phyloP scores from a whole-genome alignment of 2,888 invertebrate species.

The Leucoptera coffeella region DNA sequence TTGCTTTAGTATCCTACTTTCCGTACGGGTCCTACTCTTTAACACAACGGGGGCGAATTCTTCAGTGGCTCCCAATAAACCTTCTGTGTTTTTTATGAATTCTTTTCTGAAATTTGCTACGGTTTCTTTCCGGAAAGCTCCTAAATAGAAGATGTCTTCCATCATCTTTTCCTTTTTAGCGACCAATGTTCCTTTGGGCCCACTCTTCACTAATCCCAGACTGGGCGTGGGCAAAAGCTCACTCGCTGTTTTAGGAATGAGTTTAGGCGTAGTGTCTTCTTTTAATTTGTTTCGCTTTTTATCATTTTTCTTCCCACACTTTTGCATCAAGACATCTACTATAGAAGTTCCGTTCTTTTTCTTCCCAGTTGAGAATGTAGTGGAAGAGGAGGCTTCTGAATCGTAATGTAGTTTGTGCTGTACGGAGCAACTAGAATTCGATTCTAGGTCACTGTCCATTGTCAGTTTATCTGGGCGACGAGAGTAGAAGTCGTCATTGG shows the following conservation, averaged over 20 bases:
- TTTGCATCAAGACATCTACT: conserved; percentile 60
- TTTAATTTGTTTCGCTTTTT: conserved; percentile 49
- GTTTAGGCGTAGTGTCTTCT: conserved; percentile 48
- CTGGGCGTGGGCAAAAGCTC: conserved; percentile 63
- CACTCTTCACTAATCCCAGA: conserved; percentile 36
- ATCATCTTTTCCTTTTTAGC: conserved; percentile 42
- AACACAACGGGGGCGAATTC: conserved; percentile 65
- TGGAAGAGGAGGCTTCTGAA: conserved; percentile 62
- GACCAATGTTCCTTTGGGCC: conserved; percentile 28
- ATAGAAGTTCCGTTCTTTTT: conserved; percentile 53
- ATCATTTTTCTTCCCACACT: conserved; percentile 56
- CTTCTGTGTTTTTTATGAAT: conserved; percentile 58
- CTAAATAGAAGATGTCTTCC: conserved; percentile 55
- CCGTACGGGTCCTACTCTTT: conserved; percentile 68
- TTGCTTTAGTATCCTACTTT: conserved; percentile 64
- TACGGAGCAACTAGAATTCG: conserved; percentile 59
- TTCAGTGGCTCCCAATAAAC: conserved; percentile 51
- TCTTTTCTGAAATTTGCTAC: conserved; percentile 61
- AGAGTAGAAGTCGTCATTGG: conserved; percentile 50
- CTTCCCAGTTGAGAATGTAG: conserved; percentile 56
- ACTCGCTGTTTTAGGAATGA: conserved; percentile 50
- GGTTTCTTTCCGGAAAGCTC: conserved; percentile 63
- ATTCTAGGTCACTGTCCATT: conserved; percentile 61
- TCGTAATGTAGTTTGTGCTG: conserved; percentile 55
- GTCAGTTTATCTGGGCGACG: conserved; percentile 38